Conservation (phyloP, 2,797 vertebrate species). For the Otolemur crassicaudatus region DNA sequence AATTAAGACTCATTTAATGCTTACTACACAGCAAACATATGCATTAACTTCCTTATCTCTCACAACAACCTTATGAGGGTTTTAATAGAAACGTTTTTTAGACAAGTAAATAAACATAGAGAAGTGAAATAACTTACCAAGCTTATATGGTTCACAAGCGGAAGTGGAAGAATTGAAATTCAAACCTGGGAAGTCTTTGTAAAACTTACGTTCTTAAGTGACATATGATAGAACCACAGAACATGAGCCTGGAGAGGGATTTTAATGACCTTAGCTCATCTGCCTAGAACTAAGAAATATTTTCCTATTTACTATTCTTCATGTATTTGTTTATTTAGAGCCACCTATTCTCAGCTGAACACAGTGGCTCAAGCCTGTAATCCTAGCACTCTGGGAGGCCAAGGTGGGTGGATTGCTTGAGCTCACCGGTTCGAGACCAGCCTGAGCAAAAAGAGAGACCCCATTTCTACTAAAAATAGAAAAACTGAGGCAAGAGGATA, state of each 20-base stretch:
- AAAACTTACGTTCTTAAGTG: conserved; percentile 17
- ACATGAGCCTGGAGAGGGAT: background rate
- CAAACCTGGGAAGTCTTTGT: background rate
- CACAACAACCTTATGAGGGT: background rate
- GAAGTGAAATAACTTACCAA: conserved; percentile 6
- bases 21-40: background rate
- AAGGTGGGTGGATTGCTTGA: too few relatives aligned
- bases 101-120: conserved; percentile 16
- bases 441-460: too few relatives aligned
- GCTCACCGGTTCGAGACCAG: too few relatives aligned
- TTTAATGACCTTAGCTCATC: background rate
- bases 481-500: too few relatives aligned
- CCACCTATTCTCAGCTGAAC: background rate
- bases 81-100: conserved; percentile 49
- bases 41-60: background rate
- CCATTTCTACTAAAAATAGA: too few relatives aligned
- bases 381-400: too few relatives aligned
- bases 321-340: conserved; percentile 15
- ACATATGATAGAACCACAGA: background rate
- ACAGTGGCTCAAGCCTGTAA: too few relatives aligned
- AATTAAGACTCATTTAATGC: background rate
- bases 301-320: conserved; percentile 7
- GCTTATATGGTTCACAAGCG: background rate
- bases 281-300: background rate
- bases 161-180: background rate